phyloP scores from a whole-genome alignment of 2,113 vertebrate genomes.

The Triplophysa siluroides region DNA sequence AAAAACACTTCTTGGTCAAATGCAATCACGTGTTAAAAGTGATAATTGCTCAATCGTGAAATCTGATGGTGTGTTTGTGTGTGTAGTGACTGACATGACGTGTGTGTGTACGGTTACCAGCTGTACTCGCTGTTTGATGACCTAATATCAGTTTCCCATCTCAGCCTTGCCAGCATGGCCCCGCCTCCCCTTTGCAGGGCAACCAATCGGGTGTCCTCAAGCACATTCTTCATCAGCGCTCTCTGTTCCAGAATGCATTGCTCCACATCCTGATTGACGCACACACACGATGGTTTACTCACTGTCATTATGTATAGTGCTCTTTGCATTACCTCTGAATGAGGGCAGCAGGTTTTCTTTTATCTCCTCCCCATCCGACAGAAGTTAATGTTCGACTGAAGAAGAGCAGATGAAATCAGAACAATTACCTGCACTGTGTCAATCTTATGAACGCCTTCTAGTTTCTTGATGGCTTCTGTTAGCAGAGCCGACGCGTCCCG shows the following conservation, averaged over 20 bases:
- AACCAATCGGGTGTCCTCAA: constrained; percentile 81
- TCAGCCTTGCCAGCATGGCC: constrained; percentile 82
- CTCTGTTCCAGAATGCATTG: constrained; percentile 76
- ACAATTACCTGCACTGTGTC: constrained; percentile 77
- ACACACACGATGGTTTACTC: background rate
- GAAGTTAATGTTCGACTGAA: background rate
- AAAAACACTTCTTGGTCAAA: too few relatives aligned
- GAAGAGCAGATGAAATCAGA: background rate
- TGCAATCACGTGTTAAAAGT: too few relatives aligned
- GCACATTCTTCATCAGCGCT: constrained; percentile 83
- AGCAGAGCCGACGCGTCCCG: constrained; percentile 75
- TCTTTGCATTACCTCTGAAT: background rate
- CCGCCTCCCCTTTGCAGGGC: constrained; percentile 85
- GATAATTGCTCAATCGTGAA: too few relatives aligned
- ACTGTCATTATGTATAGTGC: background rate
- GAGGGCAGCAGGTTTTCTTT: background rate
- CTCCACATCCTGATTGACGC: constrained; percentile 70
- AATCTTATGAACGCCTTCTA: constrained; percentile 64
- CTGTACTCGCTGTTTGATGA: constrained; percentile 74
- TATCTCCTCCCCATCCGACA: background rate
- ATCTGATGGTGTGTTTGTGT: too few relatives aligned
- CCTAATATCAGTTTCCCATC: constrained; percentile 79
- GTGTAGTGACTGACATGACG: background rate
- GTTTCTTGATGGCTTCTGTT: constrained; percentile 74
- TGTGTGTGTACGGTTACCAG: constrained; percentile 71